Base-by-base conservation (phyloP, 53 echinoderm and acorn worm species). In the Temnopleurus reevesii region DNA sequence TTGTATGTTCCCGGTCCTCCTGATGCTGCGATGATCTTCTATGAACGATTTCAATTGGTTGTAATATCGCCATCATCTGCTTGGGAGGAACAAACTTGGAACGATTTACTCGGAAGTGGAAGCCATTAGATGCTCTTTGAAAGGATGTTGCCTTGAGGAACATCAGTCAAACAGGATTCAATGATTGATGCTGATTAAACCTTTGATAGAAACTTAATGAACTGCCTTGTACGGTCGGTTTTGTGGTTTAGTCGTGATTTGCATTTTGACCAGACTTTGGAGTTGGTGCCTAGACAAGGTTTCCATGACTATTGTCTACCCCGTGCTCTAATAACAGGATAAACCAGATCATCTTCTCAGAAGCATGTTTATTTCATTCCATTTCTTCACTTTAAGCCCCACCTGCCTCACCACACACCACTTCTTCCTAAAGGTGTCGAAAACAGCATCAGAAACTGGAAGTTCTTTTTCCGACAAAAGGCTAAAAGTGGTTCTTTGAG, bases 161-260 rank as follows among this genome's bases (percentile, higher is more conserved):
- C 71, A 43, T 21, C 8, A 8, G 8, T 71, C 8, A 8, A 8
- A 71, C 41, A 71, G 71, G 71, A 71, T 71, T 41, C 71, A 19
- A 41, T 71, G 71, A 71, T 71, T 71, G 71, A 71, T 71, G 71
- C n/a, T 71, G 36, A 71, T 71, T 71, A 38, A 71, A 71, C 71
- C 71, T 38, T 71, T 71, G 36, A 71, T 71, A 36, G 21, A 21
- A 36, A 38, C 12, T 71, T 43, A 41, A 38, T 71, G 71, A 41
- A 38, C 63, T 71, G 71, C 71, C 36, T 41, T 5, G n/a, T 31
- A 63, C 17, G 18, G 34, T n/a, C 15, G 30, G 63, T 10, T 31
- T 31, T 63, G 63, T 71, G 71, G 71, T 38, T 41, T 38, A 71
- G 71, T 38, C 71, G 8, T 5, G 18, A 15, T 19, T 7, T 71